Base-by-base conservation (phyloP, 2,797 vertebrate genomes). In the Malurus leucopterus region DNA sequence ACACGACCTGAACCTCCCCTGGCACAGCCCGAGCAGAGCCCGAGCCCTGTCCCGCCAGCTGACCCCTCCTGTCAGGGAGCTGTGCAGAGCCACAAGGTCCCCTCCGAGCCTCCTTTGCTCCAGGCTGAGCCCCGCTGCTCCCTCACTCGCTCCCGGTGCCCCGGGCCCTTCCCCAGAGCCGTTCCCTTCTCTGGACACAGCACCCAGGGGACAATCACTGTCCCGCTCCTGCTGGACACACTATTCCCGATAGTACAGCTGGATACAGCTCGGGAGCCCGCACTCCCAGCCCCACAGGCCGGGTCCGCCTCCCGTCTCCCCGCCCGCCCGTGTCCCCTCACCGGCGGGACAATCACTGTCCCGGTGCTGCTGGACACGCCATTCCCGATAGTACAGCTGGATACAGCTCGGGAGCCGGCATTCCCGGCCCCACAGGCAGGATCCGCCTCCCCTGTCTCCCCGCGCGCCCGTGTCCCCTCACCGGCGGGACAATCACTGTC, bases 71-170 rank as follows among this genome's bases (percentile, higher is more conserved):
- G 32, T 17, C 46, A 61, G 27, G 27, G 34, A 55, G 5, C 0
- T 36, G 22, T 11, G 9, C 13, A 41, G 47, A 63, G 15, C 8
- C 3, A 49, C 1, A 16, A 4, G 10, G 6, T 0, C 3, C 8
- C 14, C 49, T 43, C 15, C 43, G 27, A 55, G 19, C 8, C 15
- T 22, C 10, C 10, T 16, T 41, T 36, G 57, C 43, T 41, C 49
- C 18, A 36, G 36, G 11, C 13, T 13, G 10, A 32, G 34, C 26
- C 6, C 36, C 36, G 36, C 36, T 36, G 36, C 36, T 36, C 36
- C 36, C 36, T 36, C 36, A 36, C 36, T 36, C 12, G 4, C 30
- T 59, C 40, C 18, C 9, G 54, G 12, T 4, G 15, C 19, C 8
- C 43, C 34, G 24, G 32, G 6, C 40, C 30, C 11, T 11, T 22